Conservation (phyloP, 1,140 invertebrate species). For the Drosophila oshimai region DNA sequence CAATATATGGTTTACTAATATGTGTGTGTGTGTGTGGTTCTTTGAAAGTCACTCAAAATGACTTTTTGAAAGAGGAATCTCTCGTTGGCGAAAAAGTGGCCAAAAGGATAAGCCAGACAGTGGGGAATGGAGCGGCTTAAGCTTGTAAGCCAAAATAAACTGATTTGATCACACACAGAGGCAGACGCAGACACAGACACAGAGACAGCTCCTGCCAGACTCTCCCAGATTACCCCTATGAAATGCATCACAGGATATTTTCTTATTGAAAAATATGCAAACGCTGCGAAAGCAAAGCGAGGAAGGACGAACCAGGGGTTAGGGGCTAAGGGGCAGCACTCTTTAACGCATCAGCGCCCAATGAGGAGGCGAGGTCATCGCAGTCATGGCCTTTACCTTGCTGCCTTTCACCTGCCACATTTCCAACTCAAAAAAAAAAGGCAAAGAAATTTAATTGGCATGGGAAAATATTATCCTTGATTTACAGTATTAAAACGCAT, state of each 20-base stretch:
- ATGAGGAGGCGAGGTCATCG: background rate
- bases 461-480: background rate
- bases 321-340: slow-evolving; percentile 3
- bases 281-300: slow-evolving; percentile 28
- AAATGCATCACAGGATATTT: slow-evolving; percentile 47
- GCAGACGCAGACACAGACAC: background rate
- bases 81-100: background rate
- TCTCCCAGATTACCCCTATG: slow-evolving; percentile 32
- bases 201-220: background rate
- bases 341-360: slow-evolving; percentile 36
- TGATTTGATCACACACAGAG: slow-evolving; percentile 21
- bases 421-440: background rate
- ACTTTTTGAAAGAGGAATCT: slow-evolving; percentile 7
- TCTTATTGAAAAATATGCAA: slow-evolving; percentile 71
- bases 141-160: slow-evolving; percentile 37
- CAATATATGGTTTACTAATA: background rate
- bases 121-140: slow-evolving; percentile 3
- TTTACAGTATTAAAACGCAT: background rate
- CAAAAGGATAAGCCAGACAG: background rate
- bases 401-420: background rate
- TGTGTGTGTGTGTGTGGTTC: background rate
- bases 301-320: background rate
- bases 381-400: background rate
- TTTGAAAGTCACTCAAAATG: slow-evolving; percentile 24
- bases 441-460: background rate